A percentile compares a stretch with the other conserved stretches of the same genome.
phyloP scores from a whole-genome alignment of 2,888 invertebrate genomes.

The Lydus trimaculatus region DNA sequence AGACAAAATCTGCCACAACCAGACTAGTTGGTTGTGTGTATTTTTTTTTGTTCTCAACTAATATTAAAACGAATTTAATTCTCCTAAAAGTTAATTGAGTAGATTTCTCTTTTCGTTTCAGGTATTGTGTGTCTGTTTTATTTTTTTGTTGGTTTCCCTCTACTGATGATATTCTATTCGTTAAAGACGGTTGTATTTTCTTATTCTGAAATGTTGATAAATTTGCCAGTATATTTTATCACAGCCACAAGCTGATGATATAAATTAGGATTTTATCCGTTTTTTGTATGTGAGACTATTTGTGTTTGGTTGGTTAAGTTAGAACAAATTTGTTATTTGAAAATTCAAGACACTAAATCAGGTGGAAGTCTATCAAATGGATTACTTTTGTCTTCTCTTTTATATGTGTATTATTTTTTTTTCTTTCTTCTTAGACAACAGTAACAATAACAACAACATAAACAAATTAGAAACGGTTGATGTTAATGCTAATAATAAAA shows the following conservation, averaged over 20 bases:
- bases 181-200: background rate
- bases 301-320: background rate
- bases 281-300: background rate
- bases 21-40: background rate
- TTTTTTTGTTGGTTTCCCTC: background rate
- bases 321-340: background rate
- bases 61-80: background rate
- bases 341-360: background rate
- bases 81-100: background rate
- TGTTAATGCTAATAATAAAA: background rate
- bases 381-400: background rate
- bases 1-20: background rate
- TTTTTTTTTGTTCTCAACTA: background rate
- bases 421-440: no score
- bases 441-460: background rate
- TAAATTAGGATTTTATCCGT: slow-evolving; percentile 4
- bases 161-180: background rate
- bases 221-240: background rate
- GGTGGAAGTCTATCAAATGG: background rate
- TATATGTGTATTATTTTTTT: background rate
- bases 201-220: background rate
- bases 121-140: no score
- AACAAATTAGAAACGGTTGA: background rate
- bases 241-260: background rate
- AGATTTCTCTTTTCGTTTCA: slow-evolving; percentile 2